Evolutionary conservation across 2,797 vertebrate species (phyloP).

Genomic region (Rhynchonycteris naso): DNA sequence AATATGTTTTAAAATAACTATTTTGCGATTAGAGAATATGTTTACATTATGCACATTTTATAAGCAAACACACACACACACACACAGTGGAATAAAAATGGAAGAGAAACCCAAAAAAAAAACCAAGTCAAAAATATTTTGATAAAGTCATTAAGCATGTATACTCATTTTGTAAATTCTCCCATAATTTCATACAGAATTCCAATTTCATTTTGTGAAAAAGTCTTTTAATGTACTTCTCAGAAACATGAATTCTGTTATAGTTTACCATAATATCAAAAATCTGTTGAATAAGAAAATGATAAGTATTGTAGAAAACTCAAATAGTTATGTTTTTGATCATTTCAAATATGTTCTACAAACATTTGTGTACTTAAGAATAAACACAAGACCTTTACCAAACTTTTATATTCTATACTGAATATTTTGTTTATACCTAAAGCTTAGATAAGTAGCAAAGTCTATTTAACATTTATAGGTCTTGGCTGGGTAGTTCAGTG

Average conservation of each 20-base stretch:
- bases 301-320: neutral
- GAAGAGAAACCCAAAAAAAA: constrained; percentile 47
- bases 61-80: neutral
- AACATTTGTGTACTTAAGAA: neutral
- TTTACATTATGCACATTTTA: constrained; percentile 39
- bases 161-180: constrained; percentile 43
- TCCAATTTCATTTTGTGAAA: constrained; percentile 55
- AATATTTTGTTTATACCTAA: constrained; percentile 46
- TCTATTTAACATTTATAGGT: neutral
- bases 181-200: constrained; percentile 46
- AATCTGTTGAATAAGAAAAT: constrained; percentile 67
- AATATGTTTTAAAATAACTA: constrained; percentile 10
- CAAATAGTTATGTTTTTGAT: neutral
- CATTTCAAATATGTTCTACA: neutral
- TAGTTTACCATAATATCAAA: constrained; percentile 60
- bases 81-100: neutral
- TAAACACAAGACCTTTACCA: constrained; percentile 43
- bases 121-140: constrained; percentile 58
- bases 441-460: constrained; percentile 21
- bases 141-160: constrained; percentile 34
- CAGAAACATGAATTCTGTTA: constrained; percentile 37
- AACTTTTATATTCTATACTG: neutral
- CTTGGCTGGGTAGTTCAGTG: no score
- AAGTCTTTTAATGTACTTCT: constrained; percentile 34
- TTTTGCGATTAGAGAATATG: neutral